Evolutionary conservation across 2,797 vertebrate species (phyloP).

Genomic region (Anguilla obscura): DNA sequence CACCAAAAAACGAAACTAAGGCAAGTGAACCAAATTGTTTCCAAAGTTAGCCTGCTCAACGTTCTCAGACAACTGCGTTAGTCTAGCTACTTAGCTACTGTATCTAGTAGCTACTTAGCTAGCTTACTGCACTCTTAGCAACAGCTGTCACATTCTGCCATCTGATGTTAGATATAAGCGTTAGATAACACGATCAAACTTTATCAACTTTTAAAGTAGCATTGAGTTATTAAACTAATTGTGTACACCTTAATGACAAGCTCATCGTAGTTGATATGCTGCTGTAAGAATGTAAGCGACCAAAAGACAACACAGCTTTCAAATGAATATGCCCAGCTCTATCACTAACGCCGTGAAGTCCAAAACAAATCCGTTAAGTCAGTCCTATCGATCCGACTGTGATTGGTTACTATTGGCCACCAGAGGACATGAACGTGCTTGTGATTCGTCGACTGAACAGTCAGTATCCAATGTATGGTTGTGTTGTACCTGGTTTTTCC

Average conservation of each 20-base stretch:
- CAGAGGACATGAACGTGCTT: not conserved
- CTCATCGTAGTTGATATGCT: constrained; percentile 44
- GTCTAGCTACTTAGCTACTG: not conserved
- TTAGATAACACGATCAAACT: not conserved
- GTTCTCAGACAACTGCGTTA: not conserved
- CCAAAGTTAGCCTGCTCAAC: not conserved
- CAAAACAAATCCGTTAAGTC: constrained; percentile 32
- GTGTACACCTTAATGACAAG: constrained; percentile 48
- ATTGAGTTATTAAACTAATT: not conserved
- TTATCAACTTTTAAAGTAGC: not conserved
- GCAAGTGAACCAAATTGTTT: not conserved
- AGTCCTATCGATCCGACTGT: not conserved
- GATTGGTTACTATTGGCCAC: constrained; percentile 13
- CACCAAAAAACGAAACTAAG: not conserved
- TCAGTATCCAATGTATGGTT: not conserved
- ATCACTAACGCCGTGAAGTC: not conserved
- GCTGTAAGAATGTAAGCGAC: not conserved
- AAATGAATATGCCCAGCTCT: not conserved
- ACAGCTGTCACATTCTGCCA: not conserved
- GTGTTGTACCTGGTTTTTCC: constrained; percentile 10
- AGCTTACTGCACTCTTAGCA: not conserved
- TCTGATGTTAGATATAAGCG: not conserved
- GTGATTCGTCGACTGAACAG: constrained; percentile 23
- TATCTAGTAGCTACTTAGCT: not conserved
- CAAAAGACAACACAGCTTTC: not conserved